A percentile compares a stretch with the other conserved stretches of the same genome.
Evolutionary conservation across 2,797 vertebrate species (phyloP).

Genomic region (Oophaga sylvatica): DNA sequence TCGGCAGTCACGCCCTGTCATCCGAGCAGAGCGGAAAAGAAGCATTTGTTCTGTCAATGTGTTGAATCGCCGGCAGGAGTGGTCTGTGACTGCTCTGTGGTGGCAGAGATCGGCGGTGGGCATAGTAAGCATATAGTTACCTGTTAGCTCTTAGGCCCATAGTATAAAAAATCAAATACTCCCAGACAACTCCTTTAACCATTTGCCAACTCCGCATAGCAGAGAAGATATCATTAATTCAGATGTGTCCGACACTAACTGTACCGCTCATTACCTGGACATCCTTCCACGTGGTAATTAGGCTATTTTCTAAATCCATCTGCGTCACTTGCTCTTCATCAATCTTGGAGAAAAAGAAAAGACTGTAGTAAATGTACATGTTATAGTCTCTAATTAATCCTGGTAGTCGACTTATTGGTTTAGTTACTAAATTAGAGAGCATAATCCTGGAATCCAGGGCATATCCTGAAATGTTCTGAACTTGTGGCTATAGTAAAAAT

Average conservation of each 20-base stretch:
- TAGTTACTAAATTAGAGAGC: neutral
- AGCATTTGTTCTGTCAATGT: too few relatives aligned
- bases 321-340: constrained; percentile 94
- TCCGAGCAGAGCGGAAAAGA: too few relatives aligned
- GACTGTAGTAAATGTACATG: neutral
- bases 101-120: too few relatives aligned
- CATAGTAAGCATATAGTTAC: too few relatives aligned
- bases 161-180: too few relatives aligned
- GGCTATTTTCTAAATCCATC: constrained; percentile 93
- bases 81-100: too few relatives aligned
- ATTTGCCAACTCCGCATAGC: neutral
- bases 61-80: too few relatives aligned
- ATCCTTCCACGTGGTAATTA: constrained; percentile 96
- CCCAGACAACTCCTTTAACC: neutral
- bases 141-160: too few relatives aligned
- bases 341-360: constrained; percentile 75
- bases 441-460: neutral
- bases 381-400: neutral
- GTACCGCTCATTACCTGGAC: constrained; percentile 83
- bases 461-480: neutral
- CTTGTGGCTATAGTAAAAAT: neutral
- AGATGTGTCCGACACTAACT: neutral
- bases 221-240: neutral
- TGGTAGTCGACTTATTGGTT: neutral
- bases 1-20: too few relatives aligned